Evolutionary conservation across 2,797 vertebrate species (phyloP).

Genomic region (Cygnus olor): DNA sequence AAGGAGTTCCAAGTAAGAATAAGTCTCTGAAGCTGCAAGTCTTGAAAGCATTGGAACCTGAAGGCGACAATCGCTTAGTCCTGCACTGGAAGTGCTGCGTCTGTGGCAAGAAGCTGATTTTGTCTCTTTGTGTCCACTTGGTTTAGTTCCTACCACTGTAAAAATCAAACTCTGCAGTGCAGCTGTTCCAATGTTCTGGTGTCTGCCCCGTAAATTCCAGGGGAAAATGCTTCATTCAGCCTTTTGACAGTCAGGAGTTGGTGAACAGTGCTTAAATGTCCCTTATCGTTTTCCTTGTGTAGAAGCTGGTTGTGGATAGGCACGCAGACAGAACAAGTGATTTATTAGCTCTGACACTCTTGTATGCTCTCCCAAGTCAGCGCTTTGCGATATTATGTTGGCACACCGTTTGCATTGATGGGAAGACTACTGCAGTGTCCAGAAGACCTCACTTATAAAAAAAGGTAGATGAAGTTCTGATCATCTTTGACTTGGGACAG

Average conservation of each 20-base stretch:
- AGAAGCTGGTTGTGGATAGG: not conserved
- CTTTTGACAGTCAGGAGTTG: not conserved
- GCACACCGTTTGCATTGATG: not conserved
- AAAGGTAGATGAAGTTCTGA: not conserved
- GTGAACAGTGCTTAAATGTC: not conserved
- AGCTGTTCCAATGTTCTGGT: not conserved
- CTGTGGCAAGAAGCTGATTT: not conserved
- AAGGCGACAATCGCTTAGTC: not conserved
- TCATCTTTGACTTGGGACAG: not conserved
- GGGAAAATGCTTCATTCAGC: not conserved
- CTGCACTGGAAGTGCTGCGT: accelerated
- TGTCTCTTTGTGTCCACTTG: not conserved
- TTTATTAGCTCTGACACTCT: not conserved
- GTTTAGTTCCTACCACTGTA: not conserved
- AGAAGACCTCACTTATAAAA: not conserved
- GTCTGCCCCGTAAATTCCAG: not conserved
- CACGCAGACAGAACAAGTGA: not conserved
- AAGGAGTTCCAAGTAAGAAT: not conserved
- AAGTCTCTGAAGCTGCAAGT: not conserved
- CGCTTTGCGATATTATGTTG: not conserved
- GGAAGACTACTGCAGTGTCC: not conserved
- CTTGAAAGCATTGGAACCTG: not conserved
- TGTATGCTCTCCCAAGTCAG: not conserved
- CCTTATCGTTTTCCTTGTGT: not conserved
- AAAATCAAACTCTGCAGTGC: not conserved